Evolutionary conservation across 2,113 vertebrate species (phyloP).

Genomic region (Ranitomeya variabilis): DNA sequence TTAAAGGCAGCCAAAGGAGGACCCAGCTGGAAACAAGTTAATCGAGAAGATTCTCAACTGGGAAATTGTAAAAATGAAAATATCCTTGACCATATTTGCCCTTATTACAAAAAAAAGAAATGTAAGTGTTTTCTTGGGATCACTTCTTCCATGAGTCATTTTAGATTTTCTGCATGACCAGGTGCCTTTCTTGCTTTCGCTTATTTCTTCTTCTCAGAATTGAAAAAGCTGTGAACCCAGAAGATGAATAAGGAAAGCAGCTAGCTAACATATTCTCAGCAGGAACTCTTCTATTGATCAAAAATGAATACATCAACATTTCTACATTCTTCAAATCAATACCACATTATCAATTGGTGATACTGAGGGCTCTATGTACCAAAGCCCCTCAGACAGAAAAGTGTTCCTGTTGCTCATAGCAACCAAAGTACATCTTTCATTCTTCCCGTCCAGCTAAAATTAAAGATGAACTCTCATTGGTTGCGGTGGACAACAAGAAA

Average conservation of each 20-base stretch:
- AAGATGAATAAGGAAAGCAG: background rate
- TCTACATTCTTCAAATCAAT: slow-evolving; percentile 26
- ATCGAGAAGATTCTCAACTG: background rate
- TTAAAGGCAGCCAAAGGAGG: background rate
- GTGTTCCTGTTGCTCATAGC: too few species aligned
- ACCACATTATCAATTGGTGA: background rate
- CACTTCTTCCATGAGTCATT: slow-evolving; percentile 39
- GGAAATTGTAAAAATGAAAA: slow-evolving; percentile 1
- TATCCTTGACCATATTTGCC: too few species aligned
- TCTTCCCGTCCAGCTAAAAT: too few species aligned
- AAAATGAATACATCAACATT: background rate
- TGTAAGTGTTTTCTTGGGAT: slow-evolving; percentile 28
- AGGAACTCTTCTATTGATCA: background rate
- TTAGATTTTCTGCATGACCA: slow-evolving; percentile 41
- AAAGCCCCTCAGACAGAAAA: too few species aligned
- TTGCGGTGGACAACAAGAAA: too few species aligned
- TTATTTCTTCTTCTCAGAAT: slow-evolving; percentile 23
- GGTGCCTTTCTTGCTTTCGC: slow-evolving; percentile 26
- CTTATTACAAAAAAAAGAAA: background rate
- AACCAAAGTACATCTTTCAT: too few species aligned
- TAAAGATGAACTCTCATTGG: too few species aligned
- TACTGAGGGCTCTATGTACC: background rate
- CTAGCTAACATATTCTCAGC: background rate
- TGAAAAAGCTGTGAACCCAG: slow-evolving; percentile 10
- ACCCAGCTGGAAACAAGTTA: slow-evolving; percentile 14